Evolutionary conservation across 2,797 vertebrate species (phyloP), one percentile per base, ranked within the genome.

Genomic region (Paedocypris micromegethes): DNA sequence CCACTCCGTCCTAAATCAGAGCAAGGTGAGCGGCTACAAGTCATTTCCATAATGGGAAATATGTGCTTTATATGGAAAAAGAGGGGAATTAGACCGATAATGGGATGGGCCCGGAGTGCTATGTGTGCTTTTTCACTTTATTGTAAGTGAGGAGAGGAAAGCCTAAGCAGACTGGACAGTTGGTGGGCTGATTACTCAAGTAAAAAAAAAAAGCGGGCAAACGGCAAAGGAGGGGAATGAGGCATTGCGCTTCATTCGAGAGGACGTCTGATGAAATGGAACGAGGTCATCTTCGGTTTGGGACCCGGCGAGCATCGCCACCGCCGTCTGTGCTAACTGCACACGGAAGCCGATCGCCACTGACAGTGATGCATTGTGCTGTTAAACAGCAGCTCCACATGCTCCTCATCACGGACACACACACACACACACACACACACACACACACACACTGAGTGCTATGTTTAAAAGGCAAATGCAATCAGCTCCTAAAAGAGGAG

Each of bases 331-430:
- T 50, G 41, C 68, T 66, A 72, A 71, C 48, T 9, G 63, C 42
- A 41, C n/a, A 45, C 43, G 46, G 71, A 78, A 78, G 74, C 72
- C 61, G 55, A 74, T 74, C 76, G 70, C 71, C 53, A 43, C 78
- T 89, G 88, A 91, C 89, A 91, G 83, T 89, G 88, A 91, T 88
- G 85, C 88, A 91, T 91, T 84, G 86, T 76, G 81, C 85, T 88
- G 89, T 88, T 90, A 88, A 91, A 90, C 85, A 87, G 86, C 87
- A 84, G 82, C 86, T 86, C 81, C 87, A 86, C 86, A 87, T 81
- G 70, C 86, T 83, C 85, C 72, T 0, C 81, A 87, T 87, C 87
- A 77, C 79, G 66, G 75, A 77, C 72, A 76, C 69, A 9, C 53
- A 47, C 45, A 38, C 45, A 44, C 51, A 47, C 72, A 76, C 69